phyloP scores from a whole-genome alignment of 2,113 vertebrate genomes.

The Epinephelus cyanopodus region DNA sequence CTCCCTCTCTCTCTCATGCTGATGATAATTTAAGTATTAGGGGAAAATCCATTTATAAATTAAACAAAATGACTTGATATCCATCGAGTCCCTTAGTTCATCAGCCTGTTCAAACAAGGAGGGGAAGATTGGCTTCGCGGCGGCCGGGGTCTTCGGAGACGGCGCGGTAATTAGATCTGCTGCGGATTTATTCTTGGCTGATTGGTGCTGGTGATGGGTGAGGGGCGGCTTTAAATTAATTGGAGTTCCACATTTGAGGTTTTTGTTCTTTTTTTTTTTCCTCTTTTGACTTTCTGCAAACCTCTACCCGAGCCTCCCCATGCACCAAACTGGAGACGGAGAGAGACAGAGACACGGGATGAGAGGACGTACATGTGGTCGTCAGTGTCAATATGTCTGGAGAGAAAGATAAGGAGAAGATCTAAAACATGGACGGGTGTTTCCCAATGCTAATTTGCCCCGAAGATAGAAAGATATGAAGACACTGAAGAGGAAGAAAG shows the following conservation, averaged over 20 bases:
- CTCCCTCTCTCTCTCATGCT: slow-evolving; percentile 54
- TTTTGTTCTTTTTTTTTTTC: slow-evolving; percentile 89
- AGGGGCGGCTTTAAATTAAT: slow-evolving; percentile 95
- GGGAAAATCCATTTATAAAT: slow-evolving; percentile 99
- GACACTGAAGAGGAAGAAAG: neutral
- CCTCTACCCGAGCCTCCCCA: slow-evolving; percentile 42
- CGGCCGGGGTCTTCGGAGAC: slow-evolving; percentile 96
- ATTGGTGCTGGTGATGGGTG: slow-evolving; percentile 80
- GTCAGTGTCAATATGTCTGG: slow-evolving; percentile 50
- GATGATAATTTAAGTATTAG: slow-evolving; percentile 99
- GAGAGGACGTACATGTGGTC: slow-evolving; percentile 77
- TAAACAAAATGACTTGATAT: slow-evolving; percentile 99
- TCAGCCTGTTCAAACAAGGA: slow-evolving; percentile 99
- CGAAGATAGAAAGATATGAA: slow-evolving; percentile 5
- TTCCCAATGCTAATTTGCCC: slow-evolving; percentile 5
- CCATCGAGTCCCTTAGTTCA: slow-evolving; percentile 99
- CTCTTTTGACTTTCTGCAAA: slow-evolving; percentile 73
- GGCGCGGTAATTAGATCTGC: slow-evolving; percentile 99
- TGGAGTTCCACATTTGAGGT: slow-evolving; percentile 99
- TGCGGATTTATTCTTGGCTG: slow-evolving; percentile 98
- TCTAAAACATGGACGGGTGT: neutral
- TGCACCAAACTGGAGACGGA: neutral
- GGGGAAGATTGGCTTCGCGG: slow-evolving; percentile 95
- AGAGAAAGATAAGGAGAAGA: slow-evolving; percentile 1
- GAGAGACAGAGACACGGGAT: slow-evolving; percentile 72